Base-by-base conservation (phyloP, 2,797 vertebrate species). In the Rhinella marina region DNA sequence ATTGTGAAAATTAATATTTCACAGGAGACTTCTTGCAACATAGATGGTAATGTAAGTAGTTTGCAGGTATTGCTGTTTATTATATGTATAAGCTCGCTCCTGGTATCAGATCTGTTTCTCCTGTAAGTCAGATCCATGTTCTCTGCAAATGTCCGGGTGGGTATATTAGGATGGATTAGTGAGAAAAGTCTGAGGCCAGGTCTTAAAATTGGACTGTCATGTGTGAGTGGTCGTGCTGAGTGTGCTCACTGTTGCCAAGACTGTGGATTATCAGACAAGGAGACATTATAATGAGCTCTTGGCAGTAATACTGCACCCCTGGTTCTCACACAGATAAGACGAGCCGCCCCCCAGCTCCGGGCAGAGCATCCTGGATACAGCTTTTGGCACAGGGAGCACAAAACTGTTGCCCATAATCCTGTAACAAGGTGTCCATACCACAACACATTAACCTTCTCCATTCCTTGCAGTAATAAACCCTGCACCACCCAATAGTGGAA, bases 271-370 rank as follows among this genome's bases (percentile, higher is more conserved):
- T 85, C 61, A 54, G 73, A 78, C 41, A 29, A 78, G 85, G 66
- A 32, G 62, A 62, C 25, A 14, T 80, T 79, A 56, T 68, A 85
- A 78, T 85, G 23, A 29, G 41, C 10, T 57, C 62, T 57, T 80
- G 76, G 76, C 76, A 86, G 76, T 10, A 57, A 70, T 14, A 56
- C 54, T 80, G 78, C 16, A 54, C 70, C 64, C 21, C 62, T 81
- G 48, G 61, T 86, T 86, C 85, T 86, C 85, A 86, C 85, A 86
- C 23, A 81, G 78, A 86, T 86, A 81, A 81, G 77, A 61, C 3
- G 7, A 16, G 61, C 61, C 19, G 25, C 61, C 13, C 70, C 70
- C 50, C 16, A 2, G 21, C 48, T 27, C 48, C 12, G 72, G 54
- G 56, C 73, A 85, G 54, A 72, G 77, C 57, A 62, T 64, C 62